These are phyloP conservation scores for Anthoscopus minutus DNA, from an alignment of 2,113 vertebrate species.

Conservation along the genomic window DNA sequence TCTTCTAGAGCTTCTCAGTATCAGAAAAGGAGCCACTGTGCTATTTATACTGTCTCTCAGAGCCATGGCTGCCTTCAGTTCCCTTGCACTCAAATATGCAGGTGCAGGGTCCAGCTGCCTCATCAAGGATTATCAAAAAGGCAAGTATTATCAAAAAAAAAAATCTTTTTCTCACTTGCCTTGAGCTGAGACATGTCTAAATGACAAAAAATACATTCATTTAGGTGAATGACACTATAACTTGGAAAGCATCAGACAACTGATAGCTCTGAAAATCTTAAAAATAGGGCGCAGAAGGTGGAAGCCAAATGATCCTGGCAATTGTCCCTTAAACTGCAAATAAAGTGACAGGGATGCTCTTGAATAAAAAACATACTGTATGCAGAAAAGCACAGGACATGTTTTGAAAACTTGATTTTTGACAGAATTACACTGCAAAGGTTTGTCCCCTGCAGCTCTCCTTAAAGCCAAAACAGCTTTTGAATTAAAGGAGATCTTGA, in stretches of 20 bases:
- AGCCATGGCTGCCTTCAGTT: neutral
- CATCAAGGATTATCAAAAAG: neutral
- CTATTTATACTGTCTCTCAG: neutral
- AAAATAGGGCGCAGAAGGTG: neutral
- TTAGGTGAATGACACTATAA: neutral
- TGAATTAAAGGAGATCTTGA: neutral
- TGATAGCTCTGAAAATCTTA: neutral
- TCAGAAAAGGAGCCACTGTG: neutral
- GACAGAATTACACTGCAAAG: neutral
- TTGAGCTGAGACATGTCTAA: neutral
- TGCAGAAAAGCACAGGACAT: neutral
- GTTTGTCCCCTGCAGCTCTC: neutral
- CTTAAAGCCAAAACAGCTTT: neutral
- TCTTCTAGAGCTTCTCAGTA: neutral
- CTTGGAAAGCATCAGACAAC: neutral
- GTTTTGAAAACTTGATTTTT: neutral
- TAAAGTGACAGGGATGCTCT: neutral
- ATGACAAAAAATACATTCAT: neutral
- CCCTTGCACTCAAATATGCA: fast-evolving
- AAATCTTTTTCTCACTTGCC: neutral
- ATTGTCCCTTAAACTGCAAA: neutral
- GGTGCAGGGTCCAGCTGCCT: neutral
- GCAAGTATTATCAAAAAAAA: neutral
- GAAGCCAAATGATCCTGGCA: neutral
- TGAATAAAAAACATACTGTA: neutral